phyloP scores from a whole-genome alignment of 2,888 invertebrate genomes.

The Graphium colonna region DNA sequence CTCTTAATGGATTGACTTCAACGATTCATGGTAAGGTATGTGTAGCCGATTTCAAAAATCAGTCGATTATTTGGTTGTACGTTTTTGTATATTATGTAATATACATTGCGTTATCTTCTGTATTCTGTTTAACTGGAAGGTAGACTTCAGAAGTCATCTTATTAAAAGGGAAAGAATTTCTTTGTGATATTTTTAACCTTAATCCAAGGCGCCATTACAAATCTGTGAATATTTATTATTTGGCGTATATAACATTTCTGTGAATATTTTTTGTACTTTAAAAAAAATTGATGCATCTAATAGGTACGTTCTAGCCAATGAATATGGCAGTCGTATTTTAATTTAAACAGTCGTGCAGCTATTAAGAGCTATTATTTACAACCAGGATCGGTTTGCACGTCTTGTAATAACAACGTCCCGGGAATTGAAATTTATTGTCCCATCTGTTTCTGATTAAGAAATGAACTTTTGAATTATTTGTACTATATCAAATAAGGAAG shows the following conservation, averaged over 20 bases:
- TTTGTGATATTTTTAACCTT: not conserved
- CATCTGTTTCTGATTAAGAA: not conserved
- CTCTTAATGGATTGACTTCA: too few relatives aligned
- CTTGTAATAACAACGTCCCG: conserved; percentile 10
- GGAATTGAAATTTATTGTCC: conserved; percentile 11
- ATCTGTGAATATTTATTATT: not conserved
- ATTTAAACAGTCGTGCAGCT: conserved; percentile 11
- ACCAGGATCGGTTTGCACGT: conserved; percentile 8
- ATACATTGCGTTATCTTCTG: too few relatives aligned
- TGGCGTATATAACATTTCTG: not conserved
- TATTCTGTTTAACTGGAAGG: too few relatives aligned
- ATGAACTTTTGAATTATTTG: not conserved
- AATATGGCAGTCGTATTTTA: conserved; percentile 13
- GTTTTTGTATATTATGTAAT: too few relatives aligned
- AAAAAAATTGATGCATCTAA: not conserved
- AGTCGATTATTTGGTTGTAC: too few relatives aligned
- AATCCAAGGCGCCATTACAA: not conserved
- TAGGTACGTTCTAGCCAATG: not conserved
- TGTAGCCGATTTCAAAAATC: too few relatives aligned
- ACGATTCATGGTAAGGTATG: too few relatives aligned
- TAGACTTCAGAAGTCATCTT: too few relatives aligned
- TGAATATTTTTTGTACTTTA: not conserved
- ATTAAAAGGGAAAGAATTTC: too few relatives aligned
- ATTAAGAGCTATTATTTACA: conserved; percentile 20
- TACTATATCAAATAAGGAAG: not conserved